phyloP scores from a whole-genome alignment of 1,140 invertebrate genomes.

The Listronotus oregonensis region DNA sequence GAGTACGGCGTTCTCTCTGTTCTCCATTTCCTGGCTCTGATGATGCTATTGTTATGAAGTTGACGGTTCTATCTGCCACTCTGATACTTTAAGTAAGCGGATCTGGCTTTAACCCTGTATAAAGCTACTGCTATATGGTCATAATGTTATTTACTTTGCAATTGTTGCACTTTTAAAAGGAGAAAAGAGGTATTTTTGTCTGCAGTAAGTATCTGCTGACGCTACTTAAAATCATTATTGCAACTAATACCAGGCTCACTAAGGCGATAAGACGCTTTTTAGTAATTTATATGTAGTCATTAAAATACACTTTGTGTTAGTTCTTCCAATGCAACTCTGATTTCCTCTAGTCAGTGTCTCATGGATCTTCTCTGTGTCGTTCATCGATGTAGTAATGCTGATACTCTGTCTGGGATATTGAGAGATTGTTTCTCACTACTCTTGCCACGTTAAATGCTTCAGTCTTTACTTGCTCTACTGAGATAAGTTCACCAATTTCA shows the following conservation, averaged over 20 bases:
- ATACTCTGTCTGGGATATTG: neutral
- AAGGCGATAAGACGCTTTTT: too few species aligned
- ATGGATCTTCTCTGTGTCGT: neutral
- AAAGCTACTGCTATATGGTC: neutral
- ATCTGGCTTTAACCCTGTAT: neutral
- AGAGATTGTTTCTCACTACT: neutral
- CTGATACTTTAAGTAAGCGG: conserved; percentile 1
- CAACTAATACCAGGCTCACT: neutral
- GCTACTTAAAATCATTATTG: neutral
- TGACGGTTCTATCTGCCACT: neutral
- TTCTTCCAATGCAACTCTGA: neutral
- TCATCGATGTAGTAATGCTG: neutral
- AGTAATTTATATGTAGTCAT: too few species aligned
- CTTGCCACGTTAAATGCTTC: neutral
- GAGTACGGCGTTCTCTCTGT: neutral
- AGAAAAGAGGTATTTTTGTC: too few species aligned
- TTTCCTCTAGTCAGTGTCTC: neutral
- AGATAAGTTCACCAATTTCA: neutral
- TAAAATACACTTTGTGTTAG: neutral
- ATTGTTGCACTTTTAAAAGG: too few species aligned
- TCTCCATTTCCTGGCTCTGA: conserved; percentile 1
- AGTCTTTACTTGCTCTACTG: neutral
- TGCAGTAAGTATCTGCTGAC: too few species aligned
- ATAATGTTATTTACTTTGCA: neutral
- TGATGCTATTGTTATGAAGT: neutral